phyloP scores from a whole-genome alignment of 2,797 vertebrate species.

The Pipistrellus nathusii region DNA sequence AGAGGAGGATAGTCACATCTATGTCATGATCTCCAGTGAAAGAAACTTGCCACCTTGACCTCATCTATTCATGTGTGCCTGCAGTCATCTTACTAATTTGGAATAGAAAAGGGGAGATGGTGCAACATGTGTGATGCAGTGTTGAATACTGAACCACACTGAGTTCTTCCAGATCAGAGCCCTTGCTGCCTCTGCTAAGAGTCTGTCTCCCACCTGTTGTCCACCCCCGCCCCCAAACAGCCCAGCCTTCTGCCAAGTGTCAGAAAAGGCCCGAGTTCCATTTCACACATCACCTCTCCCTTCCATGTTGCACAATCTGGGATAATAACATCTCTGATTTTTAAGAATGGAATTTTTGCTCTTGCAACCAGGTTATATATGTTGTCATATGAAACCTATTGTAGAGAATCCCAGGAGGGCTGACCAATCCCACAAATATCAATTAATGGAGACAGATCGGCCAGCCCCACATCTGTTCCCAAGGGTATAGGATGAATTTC shows the following conservation, averaged over 20 bases:
- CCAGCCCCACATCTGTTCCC: background rate
- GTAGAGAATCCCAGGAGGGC: background rate
- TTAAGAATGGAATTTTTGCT: slow-evolving; percentile 41
- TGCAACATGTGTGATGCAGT: background rate
- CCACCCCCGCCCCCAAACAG: background rate
- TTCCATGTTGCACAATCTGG: background rate
- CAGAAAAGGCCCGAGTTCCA: background rate
- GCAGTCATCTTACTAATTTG: background rate
- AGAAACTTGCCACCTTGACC: background rate
- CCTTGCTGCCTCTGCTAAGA: background rate
- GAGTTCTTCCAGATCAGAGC: background rate
- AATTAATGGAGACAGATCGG: background rate
- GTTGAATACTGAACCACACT: background rate
- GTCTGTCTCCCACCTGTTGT: background rate
- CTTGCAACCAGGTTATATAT: background rate
- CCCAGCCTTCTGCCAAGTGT: background rate
- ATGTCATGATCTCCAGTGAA: background rate
- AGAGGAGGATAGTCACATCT: background rate
- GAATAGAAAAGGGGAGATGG: background rate
- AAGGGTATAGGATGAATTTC: background rate
- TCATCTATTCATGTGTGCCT: background rate
- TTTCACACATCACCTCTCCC: background rate
- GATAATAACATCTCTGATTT: slow-evolving; percentile 39
- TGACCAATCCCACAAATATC: slow-evolving; percentile 28
- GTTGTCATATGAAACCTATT: background rate